phyloP scores from a whole-genome alignment of 2,888 invertebrate species.

The Ptychoptera albimana region DNA sequence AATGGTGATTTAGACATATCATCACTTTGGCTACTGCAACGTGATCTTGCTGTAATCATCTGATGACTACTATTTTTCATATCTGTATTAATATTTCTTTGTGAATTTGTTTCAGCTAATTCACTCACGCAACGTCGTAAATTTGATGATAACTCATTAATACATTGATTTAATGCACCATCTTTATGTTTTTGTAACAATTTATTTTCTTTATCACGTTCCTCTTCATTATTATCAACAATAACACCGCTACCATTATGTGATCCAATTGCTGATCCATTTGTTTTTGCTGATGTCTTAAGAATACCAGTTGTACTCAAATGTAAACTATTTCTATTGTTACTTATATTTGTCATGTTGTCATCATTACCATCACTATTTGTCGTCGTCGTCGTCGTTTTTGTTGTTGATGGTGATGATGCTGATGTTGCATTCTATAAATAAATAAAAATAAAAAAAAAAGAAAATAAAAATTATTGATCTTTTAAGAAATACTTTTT shows the following conservation, averaged over 20 bases:
- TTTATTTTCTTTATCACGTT: conserved; percentile 27
- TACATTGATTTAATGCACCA: conserved; percentile 40
- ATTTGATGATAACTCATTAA: conserved; percentile 50
- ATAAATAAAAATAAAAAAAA: too few species aligned
- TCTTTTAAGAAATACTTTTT: too few species aligned
- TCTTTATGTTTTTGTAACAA: conserved; percentile 21
- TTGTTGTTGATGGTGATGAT: too few species aligned
- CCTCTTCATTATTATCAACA: conserved; percentile 17
- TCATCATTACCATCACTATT: too few species aligned
- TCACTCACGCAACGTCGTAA: conserved; percentile 36
- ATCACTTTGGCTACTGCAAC: conserved; percentile 21
- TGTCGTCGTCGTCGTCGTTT: too few species aligned
- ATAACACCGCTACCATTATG: neutral
- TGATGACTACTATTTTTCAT: conserved; percentile 12
- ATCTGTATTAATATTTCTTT: conserved; percentile 3
- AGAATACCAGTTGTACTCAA: too few species aligned
- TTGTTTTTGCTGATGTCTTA: too few species aligned
- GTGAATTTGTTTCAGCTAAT: conserved; percentile 25
- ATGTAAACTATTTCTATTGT: too few species aligned
- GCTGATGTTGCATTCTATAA: too few species aligned
- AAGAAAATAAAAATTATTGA: too few species aligned
- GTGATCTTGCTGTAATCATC: conserved; percentile 9
- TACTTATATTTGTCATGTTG: too few species aligned
- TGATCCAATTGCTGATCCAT: too few species aligned
- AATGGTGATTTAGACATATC: neutral